Base-by-base conservation (phyloP, 2,888 invertebrate genomes). In the Nephrotoma appendiculata region DNA sequence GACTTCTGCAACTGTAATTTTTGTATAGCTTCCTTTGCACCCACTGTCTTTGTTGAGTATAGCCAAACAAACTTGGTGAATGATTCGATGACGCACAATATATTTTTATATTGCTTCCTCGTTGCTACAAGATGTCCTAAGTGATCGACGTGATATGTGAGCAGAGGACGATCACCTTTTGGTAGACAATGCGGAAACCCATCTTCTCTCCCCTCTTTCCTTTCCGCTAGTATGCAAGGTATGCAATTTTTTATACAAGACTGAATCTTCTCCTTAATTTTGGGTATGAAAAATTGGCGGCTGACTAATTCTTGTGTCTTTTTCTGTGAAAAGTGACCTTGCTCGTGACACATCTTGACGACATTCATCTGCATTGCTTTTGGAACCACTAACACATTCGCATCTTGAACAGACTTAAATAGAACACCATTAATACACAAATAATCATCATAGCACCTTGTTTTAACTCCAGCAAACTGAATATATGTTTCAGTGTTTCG, bases 241-340 rank as follows among this genome's bases (percentile, higher is more conserved):
- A 83, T 41, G 6, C 83, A 83, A 7, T 83, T 83, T 31, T 31
- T 2, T 11, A 86, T 44, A 44, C 1, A 52, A 0, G 7, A 57
- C 48, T 87, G 31, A 31, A 31, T 31, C 31, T 31, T 31, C 31
- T 31, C 3, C 31, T 45, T 9, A 86, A 52, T 43, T 84, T 88
- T 41, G 1, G 85, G 52, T 86, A 90, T 89, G 85, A 88, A 89
- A 86, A 89, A 90, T 9, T 90, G 88, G 83, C 88, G 87, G 6
- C 57, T 87, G 6, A 90, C 84, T 19, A 89, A 5, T 44, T 89
- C 88, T 83, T 86, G 88, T 7, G 87, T 89, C 84, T 89, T 90
- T 41, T 86, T 88, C 41, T 87, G 88, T 0, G 87, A 88, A 88
- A 90, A 90, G 88, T 91, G 90, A 42, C 91, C 90, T 31, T 87